phyloP scores from a whole-genome alignment of 2,888 invertebrate genomes.

The Nezara viridula region DNA sequence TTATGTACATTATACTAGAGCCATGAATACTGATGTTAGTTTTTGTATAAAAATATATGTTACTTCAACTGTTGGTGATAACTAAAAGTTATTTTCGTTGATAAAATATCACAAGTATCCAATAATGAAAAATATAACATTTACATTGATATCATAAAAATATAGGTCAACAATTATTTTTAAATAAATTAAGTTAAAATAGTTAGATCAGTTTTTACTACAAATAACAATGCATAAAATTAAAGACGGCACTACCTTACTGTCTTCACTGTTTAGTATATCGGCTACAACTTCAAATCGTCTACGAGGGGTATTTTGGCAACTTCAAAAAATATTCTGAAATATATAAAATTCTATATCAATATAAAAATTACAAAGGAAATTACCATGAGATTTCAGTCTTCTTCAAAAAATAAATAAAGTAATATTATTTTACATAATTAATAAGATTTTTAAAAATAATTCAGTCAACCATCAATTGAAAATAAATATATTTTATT shows the following conservation, averaged over 20 bases:
- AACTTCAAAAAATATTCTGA: constrained; percentile 89
- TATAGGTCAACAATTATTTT: constrained; percentile 56
- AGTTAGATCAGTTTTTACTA: constrained; percentile 47
- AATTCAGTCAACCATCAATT: too few relatives aligned
- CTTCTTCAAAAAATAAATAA: background rate
- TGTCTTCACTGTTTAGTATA: background rate
- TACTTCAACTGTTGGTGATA: background rate
- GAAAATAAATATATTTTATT: too few relatives aligned
- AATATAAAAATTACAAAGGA: background rate
- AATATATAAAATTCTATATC: constrained; percentile 66
- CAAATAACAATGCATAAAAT: constrained; percentile 49
- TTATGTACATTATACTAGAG: constrained; percentile 49
- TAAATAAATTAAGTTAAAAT: constrained; percentile 40
- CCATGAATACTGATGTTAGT: constrained; percentile 49
- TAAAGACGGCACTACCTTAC: constrained; percentile 43
- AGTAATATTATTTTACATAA: too few relatives aligned
- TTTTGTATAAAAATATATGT: constrained; percentile 45
- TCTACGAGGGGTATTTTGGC: constrained; percentile 81
- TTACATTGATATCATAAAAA: constrained; percentile 49
- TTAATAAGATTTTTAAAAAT: too few relatives aligned
- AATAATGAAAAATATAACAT: constrained; percentile 44
- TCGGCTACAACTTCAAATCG: constrained; percentile 43
- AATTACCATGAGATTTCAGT: too few relatives aligned
- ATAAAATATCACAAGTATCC: constrained; percentile 46
- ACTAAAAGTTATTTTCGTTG: constrained; percentile 34